Conservation (phyloP, 2,113 vertebrate genomes). For the Mormoops blainvillei region DNA sequence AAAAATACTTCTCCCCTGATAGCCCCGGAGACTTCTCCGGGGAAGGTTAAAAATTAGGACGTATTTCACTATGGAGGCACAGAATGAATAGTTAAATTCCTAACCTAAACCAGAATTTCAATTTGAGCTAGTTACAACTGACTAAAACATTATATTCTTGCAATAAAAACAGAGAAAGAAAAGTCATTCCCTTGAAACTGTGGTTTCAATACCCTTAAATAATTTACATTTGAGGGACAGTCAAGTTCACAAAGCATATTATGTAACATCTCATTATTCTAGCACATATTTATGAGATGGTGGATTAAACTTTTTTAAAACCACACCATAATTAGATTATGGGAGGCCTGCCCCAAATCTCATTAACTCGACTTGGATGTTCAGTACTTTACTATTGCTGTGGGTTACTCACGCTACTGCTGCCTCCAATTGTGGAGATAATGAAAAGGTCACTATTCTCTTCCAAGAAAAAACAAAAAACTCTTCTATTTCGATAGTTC, state of each 20-base stretch:
- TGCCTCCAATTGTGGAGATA: neutral
- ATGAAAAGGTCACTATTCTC: neutral
- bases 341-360: neutral
- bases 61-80: neutral
- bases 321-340: neutral
- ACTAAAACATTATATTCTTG: neutral
- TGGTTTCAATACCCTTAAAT: neutral
- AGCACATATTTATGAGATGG: neutral
- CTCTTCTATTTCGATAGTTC: neutral
- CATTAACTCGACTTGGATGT: neutral
- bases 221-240: neutral
- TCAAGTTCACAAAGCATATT: neutral
- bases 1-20: neutral
- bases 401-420: neutral
- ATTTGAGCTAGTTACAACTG: neutral
- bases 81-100: neutral
- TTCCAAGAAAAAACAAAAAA: neutral
- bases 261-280: neutral
- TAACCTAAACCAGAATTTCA: neutral
- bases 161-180: conserved; percentile 25
- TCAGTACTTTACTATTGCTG: neutral
- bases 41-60: neutral
- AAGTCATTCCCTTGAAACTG: conserved; percentile 14
- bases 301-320: neutral
- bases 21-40: neutral